Evolutionary conservation across 2,113 vertebrate genomes (phyloP).

Genomic region (Mungos mungo): DNA sequence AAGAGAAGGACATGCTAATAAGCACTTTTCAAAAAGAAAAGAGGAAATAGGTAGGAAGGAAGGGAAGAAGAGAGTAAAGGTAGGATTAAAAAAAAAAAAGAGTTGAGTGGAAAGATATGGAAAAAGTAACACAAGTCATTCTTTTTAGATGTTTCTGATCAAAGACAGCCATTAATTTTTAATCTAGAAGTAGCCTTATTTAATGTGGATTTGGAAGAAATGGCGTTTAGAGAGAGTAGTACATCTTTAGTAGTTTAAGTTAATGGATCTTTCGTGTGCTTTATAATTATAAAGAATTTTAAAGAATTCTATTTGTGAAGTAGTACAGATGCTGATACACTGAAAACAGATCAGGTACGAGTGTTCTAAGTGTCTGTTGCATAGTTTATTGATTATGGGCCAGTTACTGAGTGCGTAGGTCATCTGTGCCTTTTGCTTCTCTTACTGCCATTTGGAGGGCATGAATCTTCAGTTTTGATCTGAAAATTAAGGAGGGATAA

Average conservation of each 20-base stretch:
- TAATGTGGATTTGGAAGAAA: slow-evolving; percentile 33
- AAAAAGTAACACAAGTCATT: not conserved
- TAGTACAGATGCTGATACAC: not conserved
- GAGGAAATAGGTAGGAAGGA: not conserved
- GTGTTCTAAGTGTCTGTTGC: not conserved
- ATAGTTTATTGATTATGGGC: not conserved
- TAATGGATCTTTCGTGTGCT: not conserved
- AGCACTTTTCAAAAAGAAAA: slow-evolving; percentile 37
- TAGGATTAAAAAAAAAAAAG: not conserved
- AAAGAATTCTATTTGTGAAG: slow-evolving; percentile 35
- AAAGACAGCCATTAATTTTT: slow-evolving; percentile 22
- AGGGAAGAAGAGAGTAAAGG: slow-evolving; percentile 21
- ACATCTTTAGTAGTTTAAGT: not conserved
- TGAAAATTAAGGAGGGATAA: not conserved
- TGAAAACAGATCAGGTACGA: not conserved
- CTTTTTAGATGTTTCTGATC: slow-evolving; percentile 26
- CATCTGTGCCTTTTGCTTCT: not conserved
- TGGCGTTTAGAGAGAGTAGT: slow-evolving; percentile 11
- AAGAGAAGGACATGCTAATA: slow-evolving; percentile 25
- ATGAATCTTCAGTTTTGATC: slow-evolving; percentile 44
- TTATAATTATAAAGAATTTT: slow-evolving; percentile 41
- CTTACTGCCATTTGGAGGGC: not conserved
- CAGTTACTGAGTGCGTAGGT: not conserved
- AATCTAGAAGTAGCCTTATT: not conserved
- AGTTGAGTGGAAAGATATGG: not conserved